These are phyloP conservation scores for Mythimna pallens DNA, from an alignment of 2,888 invertebrate genomes.

Conservation along the genomic window DNA sequence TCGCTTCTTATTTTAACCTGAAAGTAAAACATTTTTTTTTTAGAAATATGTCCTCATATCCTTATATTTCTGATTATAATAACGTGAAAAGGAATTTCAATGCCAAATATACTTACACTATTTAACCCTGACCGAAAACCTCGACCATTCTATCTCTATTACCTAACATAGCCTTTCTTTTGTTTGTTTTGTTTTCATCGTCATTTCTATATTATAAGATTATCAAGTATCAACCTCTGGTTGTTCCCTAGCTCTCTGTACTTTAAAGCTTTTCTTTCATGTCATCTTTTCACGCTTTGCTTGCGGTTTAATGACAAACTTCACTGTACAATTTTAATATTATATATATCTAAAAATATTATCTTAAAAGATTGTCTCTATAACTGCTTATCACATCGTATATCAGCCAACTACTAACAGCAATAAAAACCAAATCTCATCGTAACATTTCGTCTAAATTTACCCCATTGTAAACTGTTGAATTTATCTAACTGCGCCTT, in stretches of 20 bases:
- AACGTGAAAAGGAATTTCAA: not conserved
- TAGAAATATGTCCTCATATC: not conserved
- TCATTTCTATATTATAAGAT: not conserved
- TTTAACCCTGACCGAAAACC: constrained; percentile 16
- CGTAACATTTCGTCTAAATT: constrained; percentile 12
- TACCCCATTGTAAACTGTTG: not conserved
- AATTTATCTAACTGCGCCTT: constrained; percentile 33
- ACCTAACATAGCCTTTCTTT: constrained; percentile 8
- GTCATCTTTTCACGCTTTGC: not conserved
- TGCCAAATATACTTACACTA: not conserved
- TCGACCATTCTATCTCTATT: not conserved
- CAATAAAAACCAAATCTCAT: constrained; percentile 28
- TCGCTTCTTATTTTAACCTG: constrained; percentile 81
- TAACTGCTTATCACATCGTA: constrained; percentile 4
- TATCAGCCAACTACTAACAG: not conserved
- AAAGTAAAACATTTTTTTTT: constrained; percentile 60
- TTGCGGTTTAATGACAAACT: not conserved
- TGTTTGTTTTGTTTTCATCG: constrained; percentile 11
- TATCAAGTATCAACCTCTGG: not conserved
- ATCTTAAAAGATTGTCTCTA: not conserved
- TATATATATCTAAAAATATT: not conserved
- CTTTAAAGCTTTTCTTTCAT: not conserved
- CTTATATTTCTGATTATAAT: not conserved
- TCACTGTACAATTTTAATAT: not conserved
- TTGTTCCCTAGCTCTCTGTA: not conserved